Evolutionary conservation across 2,888 invertebrate genomes (phyloP), one percentile per base, ranked within the genome.

Genomic region (Cataglyphis cursor): DNA sequence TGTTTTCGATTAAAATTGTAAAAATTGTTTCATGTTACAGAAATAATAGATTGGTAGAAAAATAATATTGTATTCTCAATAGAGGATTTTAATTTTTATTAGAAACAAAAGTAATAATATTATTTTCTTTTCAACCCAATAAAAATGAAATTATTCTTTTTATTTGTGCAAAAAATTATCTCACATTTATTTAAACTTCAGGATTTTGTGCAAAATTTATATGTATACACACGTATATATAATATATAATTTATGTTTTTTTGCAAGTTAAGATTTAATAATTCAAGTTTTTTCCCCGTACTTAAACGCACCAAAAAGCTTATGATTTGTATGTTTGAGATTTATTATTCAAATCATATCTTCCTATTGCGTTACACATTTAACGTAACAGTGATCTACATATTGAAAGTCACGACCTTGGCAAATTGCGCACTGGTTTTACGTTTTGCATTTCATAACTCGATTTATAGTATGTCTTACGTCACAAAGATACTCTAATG

Each of bases 291-390:
- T 31, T 31, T 31, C 6, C 6, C 5, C 3, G 12, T 24, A 44
- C 28, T 28, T 51, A n/a, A 68, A n/a, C 15, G 6, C 68, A 31
- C n/a, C 48, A 21, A 38, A 64, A 28, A 51, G 18, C 2, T 68
- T 10, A 15, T 31, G 51, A 51, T 6, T 31, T 48, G 31, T 48
- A 31, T 85, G 64, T 24, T 61, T 59, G 66, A 54, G 83, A 90
- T 90, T 90, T 90, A 87, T 87, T 88, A 90, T 90, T 90, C 89
- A 90, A 90, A 90, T 90, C 59, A 18, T 44, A 51, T 24, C n/a
- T 31, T 48, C 31, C 57, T 70, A 3, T 51, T 65, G 61, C 38
- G 38, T 84, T 82, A 61, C 24, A 78, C 28, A 51, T 38, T 8
- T 51, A n/a, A 10, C 65, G 15, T 31, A 31, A 51, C 51, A n/a